phyloP scores from a whole-genome alignment of 64 coral and sea anemone species.

The Montipora efflorescens region DNA sequence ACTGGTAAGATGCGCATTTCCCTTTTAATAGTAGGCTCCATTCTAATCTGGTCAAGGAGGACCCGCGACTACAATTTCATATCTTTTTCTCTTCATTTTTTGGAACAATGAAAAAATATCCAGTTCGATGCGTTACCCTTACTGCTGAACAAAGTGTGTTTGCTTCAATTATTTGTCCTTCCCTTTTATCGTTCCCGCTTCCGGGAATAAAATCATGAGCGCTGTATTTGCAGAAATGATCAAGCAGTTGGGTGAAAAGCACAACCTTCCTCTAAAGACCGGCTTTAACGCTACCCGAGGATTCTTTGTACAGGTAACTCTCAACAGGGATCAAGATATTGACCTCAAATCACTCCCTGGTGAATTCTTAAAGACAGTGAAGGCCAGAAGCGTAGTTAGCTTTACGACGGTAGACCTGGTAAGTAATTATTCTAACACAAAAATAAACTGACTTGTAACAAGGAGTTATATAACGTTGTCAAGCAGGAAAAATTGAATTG shows the following conservation, averaged over 20 bases:
- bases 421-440: constrained; percentile 29
- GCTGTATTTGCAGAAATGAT: constrained; percentile 69
- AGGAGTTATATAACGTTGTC: too few relatives aligned
- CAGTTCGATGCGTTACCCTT: too few relatives aligned
- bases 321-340: constrained; percentile 49
- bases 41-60: too few relatives aligned
- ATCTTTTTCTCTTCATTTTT: too few relatives aligned
- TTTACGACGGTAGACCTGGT: constrained; percentile 94
- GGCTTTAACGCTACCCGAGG: constrained; percentile 90
- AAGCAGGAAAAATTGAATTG: too few relatives aligned
- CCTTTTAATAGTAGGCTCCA: too few relatives aligned
- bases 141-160: too few relatives aligned
- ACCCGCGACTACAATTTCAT: too few relatives aligned
- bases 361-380: constrained; percentile 85
- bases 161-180: too few relatives aligned
- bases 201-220: neutral
- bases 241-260: constrained; percentile 81
- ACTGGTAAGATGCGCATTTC: constrained; percentile 46
- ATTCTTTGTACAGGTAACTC: constrained; percentile 79
- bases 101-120: too few relatives aligned
- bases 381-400: constrained; percentile 66
- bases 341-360: constrained; percentile 67
- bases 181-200: neutral
- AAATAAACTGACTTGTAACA: too few relatives aligned
- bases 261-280: constrained; percentile 88